A percentile compares a stretch with the other conserved stretches of the same genome.
These are phyloP conservation scores for Leucoraja ocellata DNA, from an alignment of 2,797 vertebrate species.

Conservation along the genomic window DNA sequence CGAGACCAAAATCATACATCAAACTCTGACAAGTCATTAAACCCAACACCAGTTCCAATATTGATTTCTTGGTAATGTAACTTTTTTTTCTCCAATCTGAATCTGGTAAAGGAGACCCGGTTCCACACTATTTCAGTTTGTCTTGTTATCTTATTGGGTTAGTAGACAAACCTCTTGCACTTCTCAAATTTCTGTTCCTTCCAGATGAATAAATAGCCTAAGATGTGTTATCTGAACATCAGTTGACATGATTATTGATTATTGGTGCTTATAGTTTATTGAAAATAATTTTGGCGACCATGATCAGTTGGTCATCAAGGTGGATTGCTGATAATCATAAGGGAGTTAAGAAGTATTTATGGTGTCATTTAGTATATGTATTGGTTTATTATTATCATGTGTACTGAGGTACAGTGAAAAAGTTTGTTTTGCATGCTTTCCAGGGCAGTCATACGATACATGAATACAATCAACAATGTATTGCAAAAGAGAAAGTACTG, in stretches of 20 bases:
- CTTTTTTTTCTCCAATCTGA: background rate
- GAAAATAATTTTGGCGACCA: background rate
- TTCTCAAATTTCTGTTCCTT: slow-evolving; percentile 2
- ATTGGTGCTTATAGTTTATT: background rate
- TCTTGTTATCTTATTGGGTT: slow-evolving; percentile 7
- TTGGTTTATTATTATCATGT: too few relatives aligned
- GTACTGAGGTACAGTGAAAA: too few relatives aligned
- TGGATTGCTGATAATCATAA: background rate
- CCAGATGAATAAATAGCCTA: background rate
- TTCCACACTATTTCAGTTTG: background rate
- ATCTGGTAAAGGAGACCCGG: background rate
- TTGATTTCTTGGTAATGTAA: background rate
- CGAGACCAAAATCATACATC: too few relatives aligned
- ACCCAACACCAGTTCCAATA: background rate
- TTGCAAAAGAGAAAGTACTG: too few relatives aligned
- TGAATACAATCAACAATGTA: too few relatives aligned
- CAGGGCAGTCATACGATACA: too few relatives aligned
- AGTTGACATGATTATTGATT: background rate
- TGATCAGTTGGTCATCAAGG: background rate
- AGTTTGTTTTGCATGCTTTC: too few relatives aligned
- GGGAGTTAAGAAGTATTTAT: background rate
- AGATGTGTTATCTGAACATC: background rate
- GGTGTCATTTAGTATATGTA: background rate
- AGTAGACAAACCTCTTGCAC: background rate
- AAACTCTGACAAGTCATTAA: background rate